Evolutionary conservation across 2,113 vertebrate species (phyloP).

Genomic region (Notiomystis cincta): DNA sequence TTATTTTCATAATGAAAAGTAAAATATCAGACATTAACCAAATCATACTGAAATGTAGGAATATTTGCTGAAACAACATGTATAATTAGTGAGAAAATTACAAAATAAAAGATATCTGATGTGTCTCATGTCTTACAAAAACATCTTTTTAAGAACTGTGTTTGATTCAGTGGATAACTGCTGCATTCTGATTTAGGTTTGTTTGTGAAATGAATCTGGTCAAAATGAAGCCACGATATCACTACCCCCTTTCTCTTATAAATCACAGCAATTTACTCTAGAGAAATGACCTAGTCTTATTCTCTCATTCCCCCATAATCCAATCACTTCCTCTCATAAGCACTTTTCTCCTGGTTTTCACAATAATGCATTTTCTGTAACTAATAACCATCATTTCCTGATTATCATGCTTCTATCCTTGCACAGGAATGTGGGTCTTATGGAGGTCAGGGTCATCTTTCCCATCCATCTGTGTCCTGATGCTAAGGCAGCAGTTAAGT

Average conservation of each 20-base stretch:
- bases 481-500: slow-evolving; percentile 72
- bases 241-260: slow-evolving; percentile 86
- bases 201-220: slow-evolving; percentile 89
- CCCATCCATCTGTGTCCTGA: slow-evolving; percentile 79
- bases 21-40: neutral
- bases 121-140: neutral
- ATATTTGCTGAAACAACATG: neutral
- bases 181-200: slow-evolving; percentile 85
- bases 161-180: slow-evolving; percentile 75
- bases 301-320: slow-evolving; percentile 86
- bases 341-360: slow-evolving; percentile 82
- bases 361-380: slow-evolving; percentile 99
- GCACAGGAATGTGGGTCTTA: slow-evolving; percentile 90
- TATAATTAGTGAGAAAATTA: neutral
- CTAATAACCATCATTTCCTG: slow-evolving; percentile 99
- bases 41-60: neutral
- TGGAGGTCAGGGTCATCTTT: slow-evolving; percentile 82
- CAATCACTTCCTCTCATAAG: slow-evolving; percentile 93
- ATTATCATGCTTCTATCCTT: slow-evolving; percentile 98
- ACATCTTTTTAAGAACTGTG: slow-evolving; percentile 62
- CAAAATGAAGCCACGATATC: slow-evolving; percentile 77
- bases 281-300: slow-evolving; percentile 77
- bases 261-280: slow-evolving; percentile 96
- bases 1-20: neutral
- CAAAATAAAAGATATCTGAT: neutral